These are phyloP conservation scores for Squalus acanthias DNA, from an alignment of 2,797 vertebrate genomes.

Conservation along the genomic window DNA sequence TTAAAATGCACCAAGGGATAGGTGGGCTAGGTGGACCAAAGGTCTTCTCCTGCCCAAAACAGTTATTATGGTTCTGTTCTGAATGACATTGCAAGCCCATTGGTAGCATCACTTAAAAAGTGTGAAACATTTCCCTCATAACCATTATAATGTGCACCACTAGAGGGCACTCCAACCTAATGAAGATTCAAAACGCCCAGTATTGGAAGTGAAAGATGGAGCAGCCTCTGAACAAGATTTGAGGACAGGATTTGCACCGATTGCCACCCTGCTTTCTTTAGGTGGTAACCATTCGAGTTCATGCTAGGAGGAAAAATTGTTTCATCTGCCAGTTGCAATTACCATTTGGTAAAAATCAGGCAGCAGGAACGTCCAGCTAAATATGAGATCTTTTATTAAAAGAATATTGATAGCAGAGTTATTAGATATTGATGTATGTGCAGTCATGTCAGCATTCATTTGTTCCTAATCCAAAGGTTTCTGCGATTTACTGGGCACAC, in stretches of 20 bases:
- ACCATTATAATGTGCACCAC: neutral
- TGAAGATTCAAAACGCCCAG: no score
- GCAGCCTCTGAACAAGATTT: neutral
- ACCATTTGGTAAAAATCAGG: neutral
- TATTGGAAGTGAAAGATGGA: neutral
- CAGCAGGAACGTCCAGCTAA: neutral
- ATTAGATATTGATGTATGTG: neutral
- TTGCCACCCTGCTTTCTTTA: neutral
- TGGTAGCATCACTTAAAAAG: neutral
- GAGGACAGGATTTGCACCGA: neutral
- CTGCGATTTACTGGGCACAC: neutral
- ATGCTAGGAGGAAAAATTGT: neutral
- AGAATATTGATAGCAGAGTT: neutral
- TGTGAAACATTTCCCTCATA: no score
- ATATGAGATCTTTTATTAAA: neutral
- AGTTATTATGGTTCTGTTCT: neutral
- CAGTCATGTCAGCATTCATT: neutral
- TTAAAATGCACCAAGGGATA: neutral
- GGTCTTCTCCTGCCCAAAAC: neutral
- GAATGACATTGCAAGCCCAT: neutral
- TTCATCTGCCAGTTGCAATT: neutral
- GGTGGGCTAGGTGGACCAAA: neutral
- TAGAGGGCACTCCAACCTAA: neutral
- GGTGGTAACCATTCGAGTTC: neutral
- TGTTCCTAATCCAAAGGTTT: neutral